Evolutionary conservation across 2,888 invertebrate genomes (phyloP).

Genomic region (Malacosoma neustria): DNA sequence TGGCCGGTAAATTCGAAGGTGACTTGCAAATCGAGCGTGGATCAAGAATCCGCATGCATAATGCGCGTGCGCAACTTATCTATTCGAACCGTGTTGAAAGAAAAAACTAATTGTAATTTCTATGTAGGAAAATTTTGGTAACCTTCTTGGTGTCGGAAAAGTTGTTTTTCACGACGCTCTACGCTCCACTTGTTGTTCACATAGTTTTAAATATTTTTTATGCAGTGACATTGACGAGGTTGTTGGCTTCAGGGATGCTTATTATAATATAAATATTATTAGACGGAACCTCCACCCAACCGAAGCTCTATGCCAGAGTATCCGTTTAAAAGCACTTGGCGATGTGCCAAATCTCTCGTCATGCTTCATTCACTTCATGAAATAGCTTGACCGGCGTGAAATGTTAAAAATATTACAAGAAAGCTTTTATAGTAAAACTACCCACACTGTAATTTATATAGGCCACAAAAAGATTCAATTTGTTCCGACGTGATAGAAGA

Average conservation of each 20-base stretch:
- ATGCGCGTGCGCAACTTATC: conserved; percentile 13
- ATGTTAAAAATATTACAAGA: too few relatives aligned
- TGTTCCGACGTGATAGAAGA: too few relatives aligned
- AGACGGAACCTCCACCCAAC: too few relatives aligned
- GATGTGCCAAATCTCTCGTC: too few relatives aligned
- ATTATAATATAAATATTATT: too few relatives aligned
- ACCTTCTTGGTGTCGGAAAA: not conserved
- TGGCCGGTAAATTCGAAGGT: conserved; percentile 42
- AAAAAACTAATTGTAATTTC: not conserved
- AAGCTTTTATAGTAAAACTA: too few relatives aligned
- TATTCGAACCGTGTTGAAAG: not conserved
- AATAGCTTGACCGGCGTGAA: too few relatives aligned
- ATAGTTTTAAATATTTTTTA: not conserved
- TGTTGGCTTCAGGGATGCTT: not conserved
- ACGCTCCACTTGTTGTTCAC: conserved; percentile 6
- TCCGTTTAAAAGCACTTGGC: too few relatives aligned
- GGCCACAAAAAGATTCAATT: too few relatives aligned
- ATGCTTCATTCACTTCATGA: too few relatives aligned
- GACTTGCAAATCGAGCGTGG: conserved; percentile 33
- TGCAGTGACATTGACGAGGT: not conserved
- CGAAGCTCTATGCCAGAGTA: too few relatives aligned
- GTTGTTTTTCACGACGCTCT: not conserved
- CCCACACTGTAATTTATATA: too few relatives aligned
- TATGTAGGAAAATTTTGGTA: not conserved
- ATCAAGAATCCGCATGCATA: conserved; percentile 29